Conservation (phyloP, 2,113 vertebrate species). For the Dicaeum eximium region DNA sequence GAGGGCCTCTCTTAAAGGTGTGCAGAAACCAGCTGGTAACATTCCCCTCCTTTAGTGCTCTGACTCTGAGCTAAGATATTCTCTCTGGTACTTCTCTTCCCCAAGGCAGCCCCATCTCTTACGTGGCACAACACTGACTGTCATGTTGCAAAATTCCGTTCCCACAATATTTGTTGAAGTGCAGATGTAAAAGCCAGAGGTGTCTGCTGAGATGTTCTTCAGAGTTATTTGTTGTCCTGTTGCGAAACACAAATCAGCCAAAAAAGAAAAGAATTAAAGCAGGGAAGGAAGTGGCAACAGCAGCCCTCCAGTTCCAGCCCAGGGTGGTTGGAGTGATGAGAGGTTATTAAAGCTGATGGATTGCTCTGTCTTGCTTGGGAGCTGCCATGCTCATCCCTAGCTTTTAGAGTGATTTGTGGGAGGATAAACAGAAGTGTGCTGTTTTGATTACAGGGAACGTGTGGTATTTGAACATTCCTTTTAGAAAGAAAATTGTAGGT, state of each 20-base stretch:
- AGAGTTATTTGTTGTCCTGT: conserved; percentile 67
- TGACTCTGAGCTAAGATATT: not conserved
- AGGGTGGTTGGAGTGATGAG: not conserved
- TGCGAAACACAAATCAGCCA: not conserved
- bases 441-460: not conserved
- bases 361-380: not conserved
- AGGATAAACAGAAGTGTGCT: conserved; percentile 6
- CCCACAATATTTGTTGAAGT: conserved; percentile 77
- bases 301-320: not conserved
- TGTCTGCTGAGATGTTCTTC: conserved; percentile 84
- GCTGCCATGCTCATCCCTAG: not conserved
- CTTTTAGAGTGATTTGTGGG: not conserved
- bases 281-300: not conserved
- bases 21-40: not conserved
- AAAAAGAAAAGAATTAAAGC: not conserved
- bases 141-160: conserved; percentile 79
- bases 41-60: not conserved
- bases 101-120: conserved; percentile 36
- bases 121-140: conserved; percentile 79
- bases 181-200: conserved; percentile 85
- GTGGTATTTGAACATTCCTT: not conserved
- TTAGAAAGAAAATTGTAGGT: not conserved
- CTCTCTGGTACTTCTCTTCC: not conserved
- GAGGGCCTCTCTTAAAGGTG: not conserved
- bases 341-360: not conserved